Evolutionary conservation across 2,113 vertebrate genomes (phyloP), one percentile per base, ranked within the genome.

Genomic region (Psephotus haematonotus): DNA sequence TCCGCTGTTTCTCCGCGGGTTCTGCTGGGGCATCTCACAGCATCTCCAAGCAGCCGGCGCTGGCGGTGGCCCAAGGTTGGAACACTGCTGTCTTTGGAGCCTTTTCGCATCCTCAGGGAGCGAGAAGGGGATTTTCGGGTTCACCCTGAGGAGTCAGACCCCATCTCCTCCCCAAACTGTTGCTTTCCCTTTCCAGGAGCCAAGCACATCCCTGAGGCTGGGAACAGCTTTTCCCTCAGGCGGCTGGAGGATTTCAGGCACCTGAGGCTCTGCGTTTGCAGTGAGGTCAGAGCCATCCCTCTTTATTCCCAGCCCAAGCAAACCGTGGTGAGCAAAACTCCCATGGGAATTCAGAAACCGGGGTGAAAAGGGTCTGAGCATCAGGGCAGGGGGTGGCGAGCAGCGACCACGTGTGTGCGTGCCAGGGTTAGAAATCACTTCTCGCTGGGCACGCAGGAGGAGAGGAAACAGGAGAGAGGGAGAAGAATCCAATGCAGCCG

Each of bases 1-100:
- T 23, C 33, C 2, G 0, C 2, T 0, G 2, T 80, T 83, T 84
- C 46, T 43, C 8, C 0, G 0, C 3, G 52, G 9, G 74, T 49
- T 91, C 76, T 82, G 90, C 68, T 2, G 3, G 49, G 11, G 3
- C 91, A 53, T 37, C 59, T 71, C 1, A 0, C 0, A 0, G 24
- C 10, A 0, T 33, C 43, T 41, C 3, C 0, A 43, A 71, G 91
- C 82, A 70, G 60, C 78, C 4, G 10, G 50, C 0, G 2, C 47
- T 91, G 90, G 80, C 14, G 0, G 31, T 4, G 41, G 17, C 77
- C 72, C 84, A 43, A 72, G 59, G 57, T 43, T 53, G 46, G 39
- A 37, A 7, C 3, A 9, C 12, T 2, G 5, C 74, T 39, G 11
- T 0, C 0, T 6, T 27, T 1, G 2, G 39, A 64, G 25, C 27